phyloP scores from a whole-genome alignment of 2,113 vertebrate genomes.

The Hystrix brachyura region DNA sequence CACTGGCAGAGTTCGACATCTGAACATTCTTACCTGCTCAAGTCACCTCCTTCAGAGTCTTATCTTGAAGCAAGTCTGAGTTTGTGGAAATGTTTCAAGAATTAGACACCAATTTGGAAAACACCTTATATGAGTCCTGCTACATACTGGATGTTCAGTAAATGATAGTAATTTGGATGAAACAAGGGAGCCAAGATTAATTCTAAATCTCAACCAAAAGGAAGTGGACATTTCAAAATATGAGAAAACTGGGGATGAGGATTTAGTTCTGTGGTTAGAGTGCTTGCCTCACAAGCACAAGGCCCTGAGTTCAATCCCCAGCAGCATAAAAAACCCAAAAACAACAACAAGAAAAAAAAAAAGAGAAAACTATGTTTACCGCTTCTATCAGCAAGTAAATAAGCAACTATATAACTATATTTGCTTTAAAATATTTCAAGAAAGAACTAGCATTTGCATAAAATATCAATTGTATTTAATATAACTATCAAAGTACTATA shows the following conservation, averaged over 20 bases:
- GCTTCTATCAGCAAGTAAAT: neutral
- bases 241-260: neutral
- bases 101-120: neutral
- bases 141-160: neutral
- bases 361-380: neutral
- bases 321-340: too few species aligned
- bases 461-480: slow-evolving; percentile 27
- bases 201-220: slow-evolving; percentile 6
- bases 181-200: neutral
- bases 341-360: too few species aligned
- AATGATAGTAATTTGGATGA: neutral
- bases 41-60: neutral
- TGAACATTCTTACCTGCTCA: neutral
- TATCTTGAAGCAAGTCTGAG: neutral
- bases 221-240: neutral
- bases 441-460: neutral
- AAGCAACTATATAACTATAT: neutral
- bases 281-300: too few species aligned
- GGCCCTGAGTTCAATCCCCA: too few species aligned
- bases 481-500: neutral
- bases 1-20: neutral
- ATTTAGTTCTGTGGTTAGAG: too few species aligned
- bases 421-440: slow-evolving; percentile 37
- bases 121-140: neutral
- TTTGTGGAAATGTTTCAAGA: neutral